Conservation (phyloP, 2,888 invertebrate species). For the Sminthurides aquaticus region DNA sequence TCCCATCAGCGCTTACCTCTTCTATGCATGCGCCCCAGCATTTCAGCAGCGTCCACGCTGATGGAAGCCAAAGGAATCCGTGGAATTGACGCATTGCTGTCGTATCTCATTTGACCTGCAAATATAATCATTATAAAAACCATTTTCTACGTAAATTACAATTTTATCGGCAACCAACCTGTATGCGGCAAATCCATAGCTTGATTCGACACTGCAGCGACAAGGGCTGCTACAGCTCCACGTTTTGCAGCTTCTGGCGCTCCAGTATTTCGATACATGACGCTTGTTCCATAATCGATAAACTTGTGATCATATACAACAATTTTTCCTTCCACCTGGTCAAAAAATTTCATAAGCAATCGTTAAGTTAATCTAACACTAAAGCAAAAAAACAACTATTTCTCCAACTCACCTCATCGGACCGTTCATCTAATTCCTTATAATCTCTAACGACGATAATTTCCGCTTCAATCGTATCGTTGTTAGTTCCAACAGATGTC, state of each 20-base stretch:
- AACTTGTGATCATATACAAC: slow-evolving; percentile 66
- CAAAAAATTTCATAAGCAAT: no score
- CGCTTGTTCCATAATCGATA: slow-evolving; percentile 59
- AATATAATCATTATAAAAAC: not conserved
- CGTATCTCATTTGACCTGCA: slow-evolving; percentile 59
- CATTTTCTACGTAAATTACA: no score
- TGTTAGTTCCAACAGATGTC: slow-evolving; percentile 30
- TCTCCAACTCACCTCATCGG: slow-evolving; percentile 33
- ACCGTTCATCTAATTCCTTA: slow-evolving; percentile 32
- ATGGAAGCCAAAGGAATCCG: slow-evolving; percentile 68
- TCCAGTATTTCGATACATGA: slow-evolving; percentile 58
- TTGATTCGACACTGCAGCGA: slow-evolving; percentile 65
- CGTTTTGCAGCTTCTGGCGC: slow-evolving; percentile 62
- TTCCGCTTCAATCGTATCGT: slow-evolving; percentile 32
- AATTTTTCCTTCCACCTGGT: slow-evolving; percentile 61
- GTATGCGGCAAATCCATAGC: slow-evolving; percentile 72
- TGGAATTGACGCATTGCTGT: slow-evolving; percentile 51
- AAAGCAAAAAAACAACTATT: not conserved
- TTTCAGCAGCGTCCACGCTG: slow-evolving; percentile 68
- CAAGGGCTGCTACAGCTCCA: slow-evolving; percentile 66
- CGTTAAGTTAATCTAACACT: no score
- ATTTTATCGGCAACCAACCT: slow-evolving; percentile 33
- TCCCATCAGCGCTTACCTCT: slow-evolving; percentile 54
- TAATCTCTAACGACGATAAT: slow-evolving; percentile 33
- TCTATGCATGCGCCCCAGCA: slow-evolving; percentile 58